Evolutionary conservation across 2,113 vertebrate genomes (phyloP), one percentile per base, ranked within the genome.

Genomic region (Hemichromis elongatus): DNA sequence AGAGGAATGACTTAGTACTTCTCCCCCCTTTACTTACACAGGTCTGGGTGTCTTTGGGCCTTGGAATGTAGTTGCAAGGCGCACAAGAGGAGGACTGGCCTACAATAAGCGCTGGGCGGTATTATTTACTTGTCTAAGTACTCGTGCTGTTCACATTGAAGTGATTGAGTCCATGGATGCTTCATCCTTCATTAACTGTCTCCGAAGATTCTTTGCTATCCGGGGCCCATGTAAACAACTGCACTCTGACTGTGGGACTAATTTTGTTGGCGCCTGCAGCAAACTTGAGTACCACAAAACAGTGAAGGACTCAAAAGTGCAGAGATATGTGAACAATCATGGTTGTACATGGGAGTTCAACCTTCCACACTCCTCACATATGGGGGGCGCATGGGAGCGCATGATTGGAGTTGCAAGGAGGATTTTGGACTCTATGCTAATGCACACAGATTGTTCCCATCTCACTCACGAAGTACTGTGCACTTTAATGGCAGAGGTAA

Each of bases 401-500:
- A 57, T 57, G 26, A 16, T 18, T 57, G 55, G 55, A 5, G 13
- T 57, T 13, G 0, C 26, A 30, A 80, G 78, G 28, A 26, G 24
- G 9, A 28, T 80, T 16, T 45, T 28, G 1, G 24, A 80, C 9
- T 59, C 37, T 6, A 61, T 59, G 24, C 26, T 80, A 5, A 28
- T 59, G 55, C 10, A 0, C 12, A n/a, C 26, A 11, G 50, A 47
- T 33, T 21, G 30, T 16, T 66, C 47, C 9, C 61, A 21, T 6
- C 13, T 63, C 7, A 54, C 33, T 54, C 61, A 54, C 18, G 0
- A 81, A 37, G 61, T 81, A 7, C 50, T 70, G 3, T 37, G 16
- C 9, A 70, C 63, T 9, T 18, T 53, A 16, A 81, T 68, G 59
- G 79, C 59, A 18, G 63, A 82, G 18, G 37, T 82, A 16, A 56